Evolutionary conservation across 64 coral and sea anemone genomes (phyloP), one percentile per base, ranked within the genome.

Genomic region (Actinia tenebrosa): DNA sequence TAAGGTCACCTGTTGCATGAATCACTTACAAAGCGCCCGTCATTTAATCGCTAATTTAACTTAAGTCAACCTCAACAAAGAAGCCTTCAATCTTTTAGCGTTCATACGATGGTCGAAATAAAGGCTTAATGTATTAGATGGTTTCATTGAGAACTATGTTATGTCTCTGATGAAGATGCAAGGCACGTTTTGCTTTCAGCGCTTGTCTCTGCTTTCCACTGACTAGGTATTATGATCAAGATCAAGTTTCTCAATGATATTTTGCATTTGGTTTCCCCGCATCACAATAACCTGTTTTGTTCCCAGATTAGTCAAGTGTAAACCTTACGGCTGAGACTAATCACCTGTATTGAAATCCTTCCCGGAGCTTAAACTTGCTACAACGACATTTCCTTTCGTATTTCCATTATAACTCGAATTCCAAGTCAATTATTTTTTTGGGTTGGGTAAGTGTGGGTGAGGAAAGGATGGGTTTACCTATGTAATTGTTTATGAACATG

Each of bases 221-320:
- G 25, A 75, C 69, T 75, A 42, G 83, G 20, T 79, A 86, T 86
- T 4, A 69, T 58, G 86, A 91, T 83, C 83, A 91, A 44, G 89
- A 91, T 84, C 71, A 91, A 90, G 18, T 72, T 89, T 83, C 83
- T 63, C 55, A 47, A 85, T 25, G 37, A 60, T 25, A 83, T 60
- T 60, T 42, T 55, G 25, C 56, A 79, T 78, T 77, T 84, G 47
- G 50, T 86, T 77, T 79, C 56, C 4, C 64, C 78, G 62, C 83
- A 59, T 86, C 42, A 85, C 82, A 85, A 58, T 77, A 45, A n/a
- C 84, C 82, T 85, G 82, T 75, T 75, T 66, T 75, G 26, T 75
- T 75, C 69, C 69, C 25, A 75, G 69, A 75, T 75, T 75, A 75
- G 26, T 30, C 69, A 18, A 75, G 69, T 75, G 69, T 42, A 75